Conservation (phyloP, 2,797 vertebrate species). For the Microhierax caerulescens region DNA sequence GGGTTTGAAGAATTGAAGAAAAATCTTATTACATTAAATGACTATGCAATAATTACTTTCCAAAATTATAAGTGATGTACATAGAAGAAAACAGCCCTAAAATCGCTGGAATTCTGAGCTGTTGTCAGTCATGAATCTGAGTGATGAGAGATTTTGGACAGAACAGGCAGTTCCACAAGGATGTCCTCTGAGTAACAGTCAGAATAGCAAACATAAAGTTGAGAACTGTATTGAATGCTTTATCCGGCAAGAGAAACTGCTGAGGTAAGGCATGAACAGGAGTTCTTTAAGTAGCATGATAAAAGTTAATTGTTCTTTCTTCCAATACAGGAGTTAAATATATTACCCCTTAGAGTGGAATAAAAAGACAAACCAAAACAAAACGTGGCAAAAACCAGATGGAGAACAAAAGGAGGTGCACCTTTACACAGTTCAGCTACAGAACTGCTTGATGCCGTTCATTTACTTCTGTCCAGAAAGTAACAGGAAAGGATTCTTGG, state of each 20-base stretch:
- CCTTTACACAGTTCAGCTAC: not conserved
- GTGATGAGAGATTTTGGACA: not conserved
- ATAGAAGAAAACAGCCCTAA: not conserved
- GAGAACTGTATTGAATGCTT: not conserved
- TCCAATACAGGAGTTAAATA: not conserved
- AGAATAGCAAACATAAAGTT: not conserved
- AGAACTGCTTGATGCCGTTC: not conserved
- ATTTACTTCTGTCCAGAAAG: not conserved
- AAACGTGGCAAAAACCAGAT: not conserved
- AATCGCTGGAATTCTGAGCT: not conserved
- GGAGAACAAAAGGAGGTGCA: not conserved
- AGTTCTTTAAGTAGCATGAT: not conserved
- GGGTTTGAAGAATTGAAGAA: not conserved
- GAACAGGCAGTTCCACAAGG: not conserved
- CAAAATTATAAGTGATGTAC: not conserved
- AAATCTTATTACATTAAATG: not conserved
- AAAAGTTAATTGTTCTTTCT: not conserved
- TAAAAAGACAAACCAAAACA: not conserved
- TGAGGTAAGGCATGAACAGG: not conserved
- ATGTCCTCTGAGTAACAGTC: not conserved
- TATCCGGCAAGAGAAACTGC: not conserved
- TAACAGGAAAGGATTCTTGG: not conserved
- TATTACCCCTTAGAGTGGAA: not conserved
- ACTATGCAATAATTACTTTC: not conserved
- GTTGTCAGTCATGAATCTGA: not conserved